Base-by-base conservation (phyloP, 2,888 invertebrate species). In the Notodonta ziczac region DNA sequence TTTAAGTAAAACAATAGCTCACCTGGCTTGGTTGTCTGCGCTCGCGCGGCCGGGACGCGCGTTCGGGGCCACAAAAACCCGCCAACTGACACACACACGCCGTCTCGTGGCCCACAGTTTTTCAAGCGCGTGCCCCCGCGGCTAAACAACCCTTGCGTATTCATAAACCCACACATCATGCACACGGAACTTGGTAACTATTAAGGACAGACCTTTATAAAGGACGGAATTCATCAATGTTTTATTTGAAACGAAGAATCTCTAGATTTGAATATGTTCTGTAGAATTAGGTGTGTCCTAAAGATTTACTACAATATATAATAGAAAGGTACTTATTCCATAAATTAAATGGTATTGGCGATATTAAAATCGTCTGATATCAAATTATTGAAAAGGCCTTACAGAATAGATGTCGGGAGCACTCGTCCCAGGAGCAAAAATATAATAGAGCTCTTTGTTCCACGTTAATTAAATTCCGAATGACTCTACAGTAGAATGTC, bases 91-190 rank as follows among this genome's bases (percentile, higher is more conserved):
- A 72, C 70, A 72, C 76, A 59, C 65, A 62, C 70, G 72, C 76
- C 76, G 76, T 79, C 82, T 78, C 81, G 85, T 83, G 85, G 87
- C 88, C 87, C 90, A 88, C 88, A 86, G 87, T 87, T 87, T 89
- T 88, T 87, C 89, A 78, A 88, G 82, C 87, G 83, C 87, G 88
- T 89, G 88, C 89, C 88, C 88, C 78, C 68, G 75, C 63, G 78
- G 75, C 78, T 83, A 82, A 81, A 82, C 85, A 92, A 90, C 92
- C 93, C 93, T 92, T 89, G 84, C 91, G 85, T 89, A 90, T 88
- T 86, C 89, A 91, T 87, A 85, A 83, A 85, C 79, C 80, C 78
- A 82, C 81, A 81, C 85, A 73, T 86, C 82, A 83, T 80, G 74
- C 75, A 67, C 63, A 76, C 48, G 59, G 44, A 58, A 55, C 46